A percentile compares a stretch with the other conserved stretches of the same genome.
Evolutionary conservation across 2,888 invertebrate species (phyloP).

Genomic region (Blera fallax): DNA sequence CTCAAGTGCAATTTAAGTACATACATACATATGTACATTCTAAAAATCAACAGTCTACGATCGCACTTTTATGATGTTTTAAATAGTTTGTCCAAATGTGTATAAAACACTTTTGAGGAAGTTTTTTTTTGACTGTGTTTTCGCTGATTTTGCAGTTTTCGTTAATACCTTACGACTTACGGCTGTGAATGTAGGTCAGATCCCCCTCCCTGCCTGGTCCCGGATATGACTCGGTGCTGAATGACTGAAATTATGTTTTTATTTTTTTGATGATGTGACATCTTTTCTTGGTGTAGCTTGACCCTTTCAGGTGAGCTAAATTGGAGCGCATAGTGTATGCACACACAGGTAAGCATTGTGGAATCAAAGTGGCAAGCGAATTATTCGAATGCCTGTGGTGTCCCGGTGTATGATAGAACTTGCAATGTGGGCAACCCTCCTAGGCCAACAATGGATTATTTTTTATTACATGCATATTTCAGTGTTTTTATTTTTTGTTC

Average conservation of each 20-base stretch:
- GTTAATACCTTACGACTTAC: no score
- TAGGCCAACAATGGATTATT: slow-evolving; percentile 50
- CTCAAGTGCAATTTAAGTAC: slow-evolving; percentile 42
- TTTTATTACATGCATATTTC: slow-evolving; percentile 27
- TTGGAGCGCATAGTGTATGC: slow-evolving; percentile 39
- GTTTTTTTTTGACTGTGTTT: background rate
- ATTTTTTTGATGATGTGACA: slow-evolving; percentile 63
- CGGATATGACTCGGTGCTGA: slow-evolving; percentile 7
- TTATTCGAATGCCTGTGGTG: slow-evolving; percentile 28
- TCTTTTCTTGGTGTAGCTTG: slow-evolving; percentile 44
- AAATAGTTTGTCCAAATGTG: background rate
- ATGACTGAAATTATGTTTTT: slow-evolving; percentile 7
- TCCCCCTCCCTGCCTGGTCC: slow-evolving; percentile 12
- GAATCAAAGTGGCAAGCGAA: slow-evolving; percentile 30
- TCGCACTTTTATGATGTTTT: background rate
- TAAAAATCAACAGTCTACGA: background rate
- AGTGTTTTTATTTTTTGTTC: slow-evolving; percentile 13
- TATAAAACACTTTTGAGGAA: background rate
- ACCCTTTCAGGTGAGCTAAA: slow-evolving; percentile 62
- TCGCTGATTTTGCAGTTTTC: slow-evolving; percentile 42
- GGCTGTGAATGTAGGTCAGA: slow-evolving; percentile 38
- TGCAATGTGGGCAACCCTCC: slow-evolving; percentile 62
- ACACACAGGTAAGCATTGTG: background rate
- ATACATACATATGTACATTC: no score
- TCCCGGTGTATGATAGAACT: slow-evolving; percentile 23